A percentile compares a stretch with the other conserved stretches of the same genome.
These are phyloP conservation scores for Gadopsis marmoratus DNA, from an alignment of 2,797 vertebrate genomes.

Conservation along the genomic window DNA sequence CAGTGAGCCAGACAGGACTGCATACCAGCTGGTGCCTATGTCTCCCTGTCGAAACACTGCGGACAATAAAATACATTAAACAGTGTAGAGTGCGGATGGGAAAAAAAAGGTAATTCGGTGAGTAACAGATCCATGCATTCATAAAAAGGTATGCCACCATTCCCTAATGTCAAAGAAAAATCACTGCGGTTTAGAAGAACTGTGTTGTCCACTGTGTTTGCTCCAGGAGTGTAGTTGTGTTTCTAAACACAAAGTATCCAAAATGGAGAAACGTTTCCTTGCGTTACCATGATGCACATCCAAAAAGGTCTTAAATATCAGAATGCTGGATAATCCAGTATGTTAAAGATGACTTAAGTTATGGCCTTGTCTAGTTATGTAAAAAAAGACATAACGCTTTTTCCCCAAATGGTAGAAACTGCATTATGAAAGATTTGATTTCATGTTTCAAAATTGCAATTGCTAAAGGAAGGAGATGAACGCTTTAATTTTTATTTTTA, in stretches of 20 bases:
- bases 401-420: background rate
- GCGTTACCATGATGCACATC: background rate
- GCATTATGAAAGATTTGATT: too few species aligned
- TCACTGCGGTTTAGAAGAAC: background rate
- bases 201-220: background rate
- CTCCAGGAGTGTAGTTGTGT: background rate
- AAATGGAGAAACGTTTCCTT: background rate
- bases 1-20: slow-evolving; percentile 96
- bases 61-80: slow-evolving; percentile 28
- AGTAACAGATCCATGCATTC: background rate
- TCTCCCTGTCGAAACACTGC: slow-evolving; percentile 98
- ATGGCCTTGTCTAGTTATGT: background rate
- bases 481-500: too few species aligned
- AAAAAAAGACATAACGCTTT: background rate
- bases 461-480: background rate
- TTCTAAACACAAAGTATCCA: background rate
- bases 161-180: background rate
- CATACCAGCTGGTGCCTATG: slow-evolving; percentile 98
- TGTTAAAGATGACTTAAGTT: background rate
- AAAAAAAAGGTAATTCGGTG: too few species aligned
- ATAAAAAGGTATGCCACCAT: background rate
- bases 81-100: background rate
- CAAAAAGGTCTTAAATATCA: background rate
- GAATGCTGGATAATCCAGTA: background rate
- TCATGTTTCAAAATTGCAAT: background rate